Conservation (phyloP, 2,797 vertebrate genomes). For the Sebastolobus alascanus region DNA sequence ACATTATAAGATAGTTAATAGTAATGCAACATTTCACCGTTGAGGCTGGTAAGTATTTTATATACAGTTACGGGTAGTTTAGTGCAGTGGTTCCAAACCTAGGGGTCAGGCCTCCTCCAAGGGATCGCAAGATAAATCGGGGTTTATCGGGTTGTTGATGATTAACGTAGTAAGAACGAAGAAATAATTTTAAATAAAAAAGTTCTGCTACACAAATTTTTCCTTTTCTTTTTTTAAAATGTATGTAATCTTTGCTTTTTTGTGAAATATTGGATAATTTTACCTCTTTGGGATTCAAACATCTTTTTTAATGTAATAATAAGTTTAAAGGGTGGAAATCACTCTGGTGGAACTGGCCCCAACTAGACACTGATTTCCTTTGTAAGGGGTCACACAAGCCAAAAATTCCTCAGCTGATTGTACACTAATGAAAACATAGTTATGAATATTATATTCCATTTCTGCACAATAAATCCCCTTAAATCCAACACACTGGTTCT, state of each 20-base stretch:
- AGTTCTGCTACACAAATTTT: background rate
- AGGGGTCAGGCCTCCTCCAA: background rate
- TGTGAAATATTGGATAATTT: background rate
- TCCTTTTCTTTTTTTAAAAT: too few species aligned
- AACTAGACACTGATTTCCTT: background rate
- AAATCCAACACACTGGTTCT: background rate
- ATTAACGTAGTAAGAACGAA: background rate
- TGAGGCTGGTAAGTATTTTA: background rate
- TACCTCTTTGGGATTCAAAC: background rate
- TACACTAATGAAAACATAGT: too few species aligned
- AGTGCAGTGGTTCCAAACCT: background rate
- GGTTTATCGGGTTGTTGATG: background rate
- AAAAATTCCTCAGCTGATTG: background rate
- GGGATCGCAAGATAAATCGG: background rate
- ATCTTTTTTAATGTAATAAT: background rate
- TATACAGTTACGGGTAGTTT: background rate
- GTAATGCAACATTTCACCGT: conserved; percentile 1
- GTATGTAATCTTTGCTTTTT: background rate
- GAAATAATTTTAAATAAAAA: background rate
- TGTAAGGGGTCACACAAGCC: background rate
- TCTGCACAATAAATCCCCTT: too few species aligned
- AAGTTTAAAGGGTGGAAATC: background rate
- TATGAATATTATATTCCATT: too few species aligned
- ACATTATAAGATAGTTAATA: background rate
- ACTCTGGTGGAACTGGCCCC: background rate